These are phyloP conservation scores for Nematopogon swammerdamellus DNA, from an alignment of 2,888 invertebrate species.

Conservation along the genomic window DNA sequence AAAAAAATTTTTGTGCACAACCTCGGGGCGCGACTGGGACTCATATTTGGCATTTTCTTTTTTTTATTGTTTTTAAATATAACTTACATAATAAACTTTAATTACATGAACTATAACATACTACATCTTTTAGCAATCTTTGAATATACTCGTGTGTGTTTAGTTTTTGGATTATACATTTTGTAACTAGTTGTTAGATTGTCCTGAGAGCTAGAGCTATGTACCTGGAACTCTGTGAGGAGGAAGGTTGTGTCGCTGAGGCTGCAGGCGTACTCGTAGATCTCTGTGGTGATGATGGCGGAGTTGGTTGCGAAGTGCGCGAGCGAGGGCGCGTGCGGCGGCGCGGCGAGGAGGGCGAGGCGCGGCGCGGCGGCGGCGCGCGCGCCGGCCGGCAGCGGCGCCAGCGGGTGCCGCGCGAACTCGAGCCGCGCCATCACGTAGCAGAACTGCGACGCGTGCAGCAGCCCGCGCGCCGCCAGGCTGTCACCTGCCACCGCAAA, in stretches of 20 bases:
- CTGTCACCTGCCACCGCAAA: constrained; percentile 58
- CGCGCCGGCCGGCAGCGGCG: constrained; percentile 19
- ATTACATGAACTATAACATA: too few relatives aligned
- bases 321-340: constrained; percentile 61
- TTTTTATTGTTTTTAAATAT: too few relatives aligned
- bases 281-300: constrained; percentile 91
- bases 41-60: too few relatives aligned
- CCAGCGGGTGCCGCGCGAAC: constrained; percentile 43
- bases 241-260: constrained; percentile 71
- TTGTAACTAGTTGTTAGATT: too few relatives aligned
- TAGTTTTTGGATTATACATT: too few relatives aligned
- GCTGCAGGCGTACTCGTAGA: constrained; percentile 90
- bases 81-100: too few relatives aligned
- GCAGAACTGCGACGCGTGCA: constrained; percentile 93
- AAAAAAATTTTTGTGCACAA: too few relatives aligned
- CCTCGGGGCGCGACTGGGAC: too few relatives aligned
- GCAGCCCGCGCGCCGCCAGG: constrained; percentile 68
- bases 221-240: constrained; percentile 71
- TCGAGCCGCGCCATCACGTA: constrained; percentile 82
- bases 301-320: constrained; percentile 71
- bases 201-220: too few relatives aligned
- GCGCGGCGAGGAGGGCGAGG: constrained; percentile 77
- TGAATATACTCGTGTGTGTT: too few relatives aligned
- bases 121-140: too few relatives aligned
- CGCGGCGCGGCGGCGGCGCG: constrained; percentile 52